phyloP scores from a whole-genome alignment of 2,797 vertebrate genomes.

The Sarcophilus harrisii region DNA sequence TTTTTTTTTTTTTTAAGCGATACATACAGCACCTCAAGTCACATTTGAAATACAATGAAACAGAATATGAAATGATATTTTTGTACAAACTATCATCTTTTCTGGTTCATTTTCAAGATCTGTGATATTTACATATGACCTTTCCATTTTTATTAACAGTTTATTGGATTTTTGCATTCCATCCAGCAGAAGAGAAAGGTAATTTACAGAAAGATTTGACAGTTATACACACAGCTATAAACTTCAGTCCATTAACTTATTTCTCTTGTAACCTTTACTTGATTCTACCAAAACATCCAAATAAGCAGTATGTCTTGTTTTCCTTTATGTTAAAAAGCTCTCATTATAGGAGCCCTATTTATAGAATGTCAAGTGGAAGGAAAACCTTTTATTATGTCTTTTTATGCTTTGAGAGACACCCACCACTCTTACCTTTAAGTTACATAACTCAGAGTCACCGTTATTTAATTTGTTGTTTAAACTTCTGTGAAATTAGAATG shows the following conservation, averaged over 20 bases:
- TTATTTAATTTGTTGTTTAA: conserved; percentile 36
- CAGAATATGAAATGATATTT: conserved; percentile 80
- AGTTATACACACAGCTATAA: conserved; percentile 86
- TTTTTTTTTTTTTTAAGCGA: conserved; percentile 58
- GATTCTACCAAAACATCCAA: conserved; percentile 79
- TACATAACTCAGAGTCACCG: conserved; percentile 33
- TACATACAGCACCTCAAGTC: conserved; percentile 55
- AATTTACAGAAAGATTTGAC: conserved; percentile 88
- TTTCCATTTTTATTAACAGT: conserved; percentile 88
- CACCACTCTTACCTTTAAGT: conserved; percentile 54
- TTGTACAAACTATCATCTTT: conserved; percentile 81
- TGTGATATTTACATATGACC: conserved; percentile 87
- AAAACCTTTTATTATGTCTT: conserved; percentile 70
- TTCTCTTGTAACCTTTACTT: conserved; percentile 84
- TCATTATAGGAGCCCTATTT: conserved; percentile 58
- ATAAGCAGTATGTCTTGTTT: conserved; percentile 75
- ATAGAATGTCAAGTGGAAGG: conserved; percentile 70
- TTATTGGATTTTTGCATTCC: conserved; percentile 88
- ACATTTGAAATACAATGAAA: conserved; percentile 77
- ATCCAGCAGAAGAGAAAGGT: conserved; percentile 84
- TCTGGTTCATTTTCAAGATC: conserved; percentile 84
- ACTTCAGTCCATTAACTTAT: conserved; percentile 86
- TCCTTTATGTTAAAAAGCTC: conserved; percentile 75
- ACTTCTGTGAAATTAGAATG: conserved; percentile 34
- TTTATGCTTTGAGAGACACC: conserved; percentile 43